Evolutionary conservation across 1,140 invertebrate species (phyloP).

Genomic region (Aplysia californica): DNA sequence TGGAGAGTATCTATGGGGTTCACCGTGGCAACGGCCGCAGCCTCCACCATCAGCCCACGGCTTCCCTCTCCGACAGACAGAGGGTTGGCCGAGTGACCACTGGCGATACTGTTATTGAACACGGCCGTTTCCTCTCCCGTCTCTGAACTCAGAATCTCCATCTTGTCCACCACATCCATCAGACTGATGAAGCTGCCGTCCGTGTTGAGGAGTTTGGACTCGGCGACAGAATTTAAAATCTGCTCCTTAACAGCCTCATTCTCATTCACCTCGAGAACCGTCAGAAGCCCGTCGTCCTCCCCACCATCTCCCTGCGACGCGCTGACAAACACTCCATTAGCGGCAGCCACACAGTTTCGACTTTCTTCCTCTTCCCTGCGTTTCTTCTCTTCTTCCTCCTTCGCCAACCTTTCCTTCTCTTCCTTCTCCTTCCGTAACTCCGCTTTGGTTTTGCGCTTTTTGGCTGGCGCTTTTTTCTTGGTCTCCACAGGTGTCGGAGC

Average conservation of each 20-base stretch:
- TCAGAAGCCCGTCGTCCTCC: slow-evolving; percentile 13
- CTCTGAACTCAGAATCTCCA: slow-evolving; percentile 18
- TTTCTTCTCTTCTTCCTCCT: background rate
- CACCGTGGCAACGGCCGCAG: no score
- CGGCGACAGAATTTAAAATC: slow-evolving; percentile 17
- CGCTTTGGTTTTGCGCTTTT: slow-evolving; percentile 23
- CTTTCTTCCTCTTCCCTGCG: background rate
- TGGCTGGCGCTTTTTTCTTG: slow-evolving; percentile 20
- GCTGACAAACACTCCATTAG: no score
- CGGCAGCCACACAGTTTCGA: no score
- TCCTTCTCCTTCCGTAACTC: slow-evolving; percentile 22
- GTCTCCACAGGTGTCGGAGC: background rate
- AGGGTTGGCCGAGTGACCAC: no score
- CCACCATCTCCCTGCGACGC: background rate
- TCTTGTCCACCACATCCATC: slow-evolving; percentile 28
- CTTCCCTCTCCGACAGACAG: no score
- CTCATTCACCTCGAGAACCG: slow-evolving; percentile 15
- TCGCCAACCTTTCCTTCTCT: background rate
- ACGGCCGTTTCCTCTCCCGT: no score
- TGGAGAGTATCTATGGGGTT: no score
- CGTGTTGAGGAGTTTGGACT: slow-evolving; percentile 20
- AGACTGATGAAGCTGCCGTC: slow-evolving; percentile 27
- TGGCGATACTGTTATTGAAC: no score
- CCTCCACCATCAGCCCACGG: no score
- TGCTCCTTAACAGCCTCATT: slow-evolving; percentile 24